Evolutionary conservation across 2,113 vertebrate genomes (phyloP), one percentile per base, ranked within the genome.

Genomic region (Marmota monax): DNA sequence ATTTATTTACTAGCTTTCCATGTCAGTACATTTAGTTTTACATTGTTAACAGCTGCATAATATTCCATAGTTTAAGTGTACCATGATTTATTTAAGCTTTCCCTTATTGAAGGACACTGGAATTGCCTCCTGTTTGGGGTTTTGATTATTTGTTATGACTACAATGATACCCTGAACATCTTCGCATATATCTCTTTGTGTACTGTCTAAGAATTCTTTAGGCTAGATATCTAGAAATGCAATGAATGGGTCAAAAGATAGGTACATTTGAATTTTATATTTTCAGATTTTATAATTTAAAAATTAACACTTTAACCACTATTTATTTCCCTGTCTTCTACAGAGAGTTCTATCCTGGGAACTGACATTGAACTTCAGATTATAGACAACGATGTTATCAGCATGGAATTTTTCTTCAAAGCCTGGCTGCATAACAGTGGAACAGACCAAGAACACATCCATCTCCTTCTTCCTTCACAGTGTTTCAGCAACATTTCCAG

Each of bases 351-450:
- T 94, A 96, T 99, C 98, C 96, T 99, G 97, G 99, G 98, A 51
- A 98, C 98, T 51, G 99, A 99, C 95, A 98, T 99, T 0, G 99
- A 99, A 90, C 97, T 99, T 93, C 99, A 99, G 97, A 98, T 91
- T 16, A 88, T 99, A 93, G 99, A 99, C 93, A 99, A 99, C 87
- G 99, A 98, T 10, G 98, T 98, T 65, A 91, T 99, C 63, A 98
- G 99, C 96, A 91, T 99, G 97, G 99, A 99, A 97, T 99, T 93
- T 61, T 97, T 99, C 93, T 99, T 99, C 90, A 99, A 99, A 98
- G 97, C 98, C 0, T 99, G 99, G 99, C 98, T 99, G 23, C 99
- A 99, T 3, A 99, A 99, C 87, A 99, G 97, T 12, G 98, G 98
- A 39, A 99, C 99, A 7, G 99, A 99, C 96, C 98, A 96, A 92